phyloP scores from a whole-genome alignment of 2,888 invertebrate species.

The Drosophila barbarae region DNA sequence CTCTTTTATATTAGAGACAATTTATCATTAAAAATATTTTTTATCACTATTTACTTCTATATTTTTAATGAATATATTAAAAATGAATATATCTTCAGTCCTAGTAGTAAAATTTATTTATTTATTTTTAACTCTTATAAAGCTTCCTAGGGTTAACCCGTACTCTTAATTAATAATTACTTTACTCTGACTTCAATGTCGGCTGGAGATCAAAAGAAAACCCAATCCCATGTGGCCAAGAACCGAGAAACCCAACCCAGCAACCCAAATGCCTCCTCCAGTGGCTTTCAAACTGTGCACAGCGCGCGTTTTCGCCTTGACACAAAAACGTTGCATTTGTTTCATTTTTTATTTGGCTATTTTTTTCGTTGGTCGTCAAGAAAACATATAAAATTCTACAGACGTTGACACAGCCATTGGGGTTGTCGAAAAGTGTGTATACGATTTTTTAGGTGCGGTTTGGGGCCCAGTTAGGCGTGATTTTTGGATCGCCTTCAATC shows the following conservation, averaged over 20 bases:
- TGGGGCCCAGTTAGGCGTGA: slow-evolving; percentile 17
- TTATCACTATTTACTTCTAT: neutral
- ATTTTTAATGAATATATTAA: neutral
- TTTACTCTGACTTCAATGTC: slow-evolving; percentile 39
- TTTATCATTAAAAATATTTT: neutral
- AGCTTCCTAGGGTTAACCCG: slow-evolving; percentile 11
- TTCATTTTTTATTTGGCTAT: slow-evolving; percentile 37
- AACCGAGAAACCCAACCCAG: slow-evolving; percentile 16
- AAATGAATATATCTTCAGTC: neutral
- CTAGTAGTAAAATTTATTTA: neutral
- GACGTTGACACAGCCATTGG: slow-evolving; percentile 43
- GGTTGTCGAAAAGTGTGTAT: slow-evolving; percentile 36
- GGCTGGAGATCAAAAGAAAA: slow-evolving; percentile 61
- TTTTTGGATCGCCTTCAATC: slow-evolving; percentile 1
- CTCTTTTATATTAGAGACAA: neutral
- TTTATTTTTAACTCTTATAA: neutral
- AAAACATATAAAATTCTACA: slow-evolving; percentile 56
- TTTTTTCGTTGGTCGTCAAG: slow-evolving; percentile 45
- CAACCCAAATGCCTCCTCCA: slow-evolving; percentile 49
- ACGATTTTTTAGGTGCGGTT: slow-evolving; percentile 26
- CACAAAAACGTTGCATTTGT: slow-evolving; percentile 53
- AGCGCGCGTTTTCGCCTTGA: slow-evolving; percentile 63
- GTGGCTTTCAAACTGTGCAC: slow-evolving; percentile 66
- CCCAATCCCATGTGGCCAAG: slow-evolving; percentile 33
- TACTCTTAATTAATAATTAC: slow-evolving; percentile 45